Evolutionary conservation across 2,888 invertebrate genomes (phyloP).

Genomic region (Amphiduros pacificus): DNA sequence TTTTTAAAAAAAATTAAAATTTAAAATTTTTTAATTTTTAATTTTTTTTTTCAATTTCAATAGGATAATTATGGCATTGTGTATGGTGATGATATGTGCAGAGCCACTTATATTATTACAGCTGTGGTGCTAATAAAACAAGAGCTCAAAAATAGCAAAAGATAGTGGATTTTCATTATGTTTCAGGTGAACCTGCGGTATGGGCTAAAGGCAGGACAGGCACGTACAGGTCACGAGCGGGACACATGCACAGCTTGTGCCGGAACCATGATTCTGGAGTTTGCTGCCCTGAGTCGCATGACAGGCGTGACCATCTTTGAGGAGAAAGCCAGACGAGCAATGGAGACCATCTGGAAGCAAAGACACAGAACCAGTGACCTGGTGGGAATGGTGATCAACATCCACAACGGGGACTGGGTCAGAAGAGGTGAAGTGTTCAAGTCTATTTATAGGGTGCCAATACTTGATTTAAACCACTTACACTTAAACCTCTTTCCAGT

Average conservation of each 20-base stretch:
- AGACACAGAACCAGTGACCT: conserved; percentile 87
- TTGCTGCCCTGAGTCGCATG: conserved; percentile 91
- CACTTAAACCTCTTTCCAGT: no score
- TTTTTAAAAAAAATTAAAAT: neutral
- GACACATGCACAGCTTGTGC: conserved; percentile 99
- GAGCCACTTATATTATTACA: neutral
- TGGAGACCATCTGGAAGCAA: conserved; percentile 96
- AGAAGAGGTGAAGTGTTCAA: conserved; percentile 67
- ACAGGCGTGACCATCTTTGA: conserved; percentile 89
- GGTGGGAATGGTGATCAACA: conserved; percentile 95
- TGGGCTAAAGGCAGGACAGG: conserved; percentile 69
- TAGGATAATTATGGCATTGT: no score
- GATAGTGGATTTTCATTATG: neutral
- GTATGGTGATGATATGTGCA: neutral
- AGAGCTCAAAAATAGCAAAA: neutral
- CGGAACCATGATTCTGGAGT: conserved; percentile 95
- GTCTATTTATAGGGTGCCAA: no score
- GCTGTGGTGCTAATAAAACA: neutral
- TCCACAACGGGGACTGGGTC: conserved; percentile 98
- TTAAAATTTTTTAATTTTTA: no score
- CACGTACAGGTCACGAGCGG: conserved; percentile 36
- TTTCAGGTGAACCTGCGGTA: conserved; percentile 55
- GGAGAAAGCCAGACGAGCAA: conserved; percentile 90
- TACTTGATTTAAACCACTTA: no score
- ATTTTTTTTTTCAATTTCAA: no score